These are phyloP conservation scores for Syrista parreyssii DNA, from an alignment of 2,888 invertebrate species.

Conservation along the genomic window DNA sequence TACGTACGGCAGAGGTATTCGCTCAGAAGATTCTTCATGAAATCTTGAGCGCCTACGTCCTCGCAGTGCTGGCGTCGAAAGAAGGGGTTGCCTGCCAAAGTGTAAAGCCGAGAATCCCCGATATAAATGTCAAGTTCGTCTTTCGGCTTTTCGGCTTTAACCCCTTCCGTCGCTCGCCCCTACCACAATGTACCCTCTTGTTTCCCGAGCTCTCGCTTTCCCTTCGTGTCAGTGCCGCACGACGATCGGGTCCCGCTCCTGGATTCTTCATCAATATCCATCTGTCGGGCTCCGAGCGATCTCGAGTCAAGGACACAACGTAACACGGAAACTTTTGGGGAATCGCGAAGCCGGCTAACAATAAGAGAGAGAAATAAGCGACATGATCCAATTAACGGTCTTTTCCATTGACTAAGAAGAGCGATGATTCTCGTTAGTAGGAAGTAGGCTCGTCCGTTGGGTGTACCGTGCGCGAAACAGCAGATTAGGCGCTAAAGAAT, in stretches of 20 bases:
- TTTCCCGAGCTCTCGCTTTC: constrained; percentile 37
- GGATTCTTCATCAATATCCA: no score
- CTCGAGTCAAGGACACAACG: no score
- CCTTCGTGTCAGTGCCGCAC: constrained; percentile 15
- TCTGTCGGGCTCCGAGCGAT: no score
- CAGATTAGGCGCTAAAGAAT: no score
- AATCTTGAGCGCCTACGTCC: no score
- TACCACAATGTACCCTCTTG: constrained; percentile 2
- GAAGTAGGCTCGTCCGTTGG: not conserved
- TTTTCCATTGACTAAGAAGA: constrained; percentile 55
- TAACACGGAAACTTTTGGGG: not conserved
- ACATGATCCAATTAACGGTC: constrained; percentile 61
- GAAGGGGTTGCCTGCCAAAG: constrained; percentile 31
- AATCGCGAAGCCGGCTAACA: constrained; percentile 17
- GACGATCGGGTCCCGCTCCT: no score
- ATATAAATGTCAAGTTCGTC: constrained; percentile 64
- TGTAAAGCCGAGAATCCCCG: constrained; percentile 65
- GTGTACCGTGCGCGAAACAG: not conserved
- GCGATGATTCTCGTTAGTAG: constrained; percentile 63
- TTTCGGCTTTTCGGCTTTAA: constrained; percentile 34
- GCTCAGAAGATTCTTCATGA: no score
- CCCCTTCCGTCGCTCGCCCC: no score
- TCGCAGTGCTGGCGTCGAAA: no score
- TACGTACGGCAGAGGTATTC: no score
- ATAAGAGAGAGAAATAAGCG: constrained; percentile 18